Evolutionary conservation across 2,888 invertebrate species (phyloP), one percentile per base, ranked within the genome.

Genomic region (Microchrysa polita): DNA sequence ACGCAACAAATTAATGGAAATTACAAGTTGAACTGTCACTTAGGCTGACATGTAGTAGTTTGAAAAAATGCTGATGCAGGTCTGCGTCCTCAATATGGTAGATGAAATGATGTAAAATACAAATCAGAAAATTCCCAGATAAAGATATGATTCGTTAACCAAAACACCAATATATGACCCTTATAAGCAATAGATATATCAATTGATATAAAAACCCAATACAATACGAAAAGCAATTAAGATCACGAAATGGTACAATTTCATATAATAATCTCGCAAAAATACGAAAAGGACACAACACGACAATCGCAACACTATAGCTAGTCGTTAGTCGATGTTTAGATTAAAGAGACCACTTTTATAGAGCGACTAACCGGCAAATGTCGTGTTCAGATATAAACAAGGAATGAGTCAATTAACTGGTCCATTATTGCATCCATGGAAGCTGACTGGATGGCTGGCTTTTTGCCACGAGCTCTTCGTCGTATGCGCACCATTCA

Each of bases 1-100:
- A 34, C 27, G 27, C 22, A 61, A 61, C 34, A 61, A 61, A 61
- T 61, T 34, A 40, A 61, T 16, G 34, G 48, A 40, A 61, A 40
- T 61, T 61, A 16, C n/a, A 40, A 61, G 61, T 61, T 61, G 61
- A 9, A 34, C 16, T 61, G 61, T 61, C 61, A 61, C 40, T 40
- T 61, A 40, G 2, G 27, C 10, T 40, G 23, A 61, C 5, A 40
- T 16, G n/a, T 1, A 40, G 12, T 23, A 23, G 27, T 48, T 12
- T 48, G 2, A n/a, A 48, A 12, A 48, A 48, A 48, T 12, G 48
- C 48, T n/a, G 5, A n/a, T n/a, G n/a, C n/a, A n/a, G n/a, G n/a
- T n/a, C n/a, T n/a, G n/a, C n/a, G n/a, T n/a, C n/a, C n/a, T n/a
- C n/a, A n/a, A n/a, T n/a, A n/a, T n/a, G n/a, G n/a, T n/a, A n/a